phyloP scores from a whole-genome alignment of 2,797 vertebrate species.

The Enteromius radiatus region DNA sequence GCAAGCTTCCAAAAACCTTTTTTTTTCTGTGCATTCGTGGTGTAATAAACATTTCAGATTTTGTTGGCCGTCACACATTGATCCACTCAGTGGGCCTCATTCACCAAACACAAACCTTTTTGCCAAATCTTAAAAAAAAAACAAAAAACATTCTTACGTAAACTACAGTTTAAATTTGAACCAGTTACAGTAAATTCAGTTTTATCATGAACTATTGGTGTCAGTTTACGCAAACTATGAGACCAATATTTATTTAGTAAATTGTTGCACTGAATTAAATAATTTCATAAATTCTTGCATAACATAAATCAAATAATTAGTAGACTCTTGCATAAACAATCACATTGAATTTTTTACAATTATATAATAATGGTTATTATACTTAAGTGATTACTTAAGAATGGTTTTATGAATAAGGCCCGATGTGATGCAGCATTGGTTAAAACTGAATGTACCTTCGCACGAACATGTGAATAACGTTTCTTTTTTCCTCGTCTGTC shows the following conservation, averaged over 20 bases:
- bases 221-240: not conserved
- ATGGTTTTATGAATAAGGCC: not conserved
- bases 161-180: not conserved
- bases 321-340: not conserved
- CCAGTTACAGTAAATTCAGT: not conserved
- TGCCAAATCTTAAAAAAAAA: not conserved
- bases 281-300: not conserved
- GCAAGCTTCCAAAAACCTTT: slow-evolving; percentile 9
- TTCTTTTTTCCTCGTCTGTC: slow-evolving; percentile 11
- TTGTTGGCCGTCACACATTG: slow-evolving; percentile 24
- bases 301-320: not conserved
- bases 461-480: slow-evolving; percentile 43
- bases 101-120: not conserved
- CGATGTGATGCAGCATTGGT: slow-evolving; percentile 2
- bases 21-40: slow-evolving; percentile 30
- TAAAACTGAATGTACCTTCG: slow-evolving; percentile 39
- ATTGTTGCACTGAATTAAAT: not conserved
- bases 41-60: slow-evolving; percentile 52
- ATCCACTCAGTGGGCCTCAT: not conserved
- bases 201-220: not conserved
- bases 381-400: too few species aligned
- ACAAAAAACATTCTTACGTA: not conserved
- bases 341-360: not conserved
- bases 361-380: not conserved
- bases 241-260: not conserved